These are phyloP conservation scores for Corydoras sp. DNA, from an alignment of 2,113 vertebrate genomes.

Conservation along the genomic window DNA sequence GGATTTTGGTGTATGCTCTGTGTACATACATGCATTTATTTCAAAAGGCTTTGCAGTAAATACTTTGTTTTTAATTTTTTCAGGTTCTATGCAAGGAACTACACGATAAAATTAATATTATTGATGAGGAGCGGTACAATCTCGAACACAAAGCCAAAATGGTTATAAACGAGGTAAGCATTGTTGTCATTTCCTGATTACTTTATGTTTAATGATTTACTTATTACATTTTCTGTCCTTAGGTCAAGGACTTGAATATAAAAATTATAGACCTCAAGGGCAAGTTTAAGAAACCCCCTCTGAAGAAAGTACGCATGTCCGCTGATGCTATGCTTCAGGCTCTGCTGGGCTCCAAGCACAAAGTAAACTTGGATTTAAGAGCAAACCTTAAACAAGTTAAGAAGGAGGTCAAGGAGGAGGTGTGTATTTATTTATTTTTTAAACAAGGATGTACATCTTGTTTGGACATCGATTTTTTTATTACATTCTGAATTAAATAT, in stretches of 20 bases:
- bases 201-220: not conserved
- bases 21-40: too few species aligned
- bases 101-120: constrained; percentile 74
- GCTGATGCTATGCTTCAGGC: constrained; percentile 96
- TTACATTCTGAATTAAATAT: too few species aligned
- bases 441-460: not conserved
- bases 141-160: constrained; percentile 82
- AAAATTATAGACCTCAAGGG: constrained; percentile 92
- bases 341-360: constrained; percentile 96
- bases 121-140: constrained; percentile 89
- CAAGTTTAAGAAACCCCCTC: constrained; percentile 92
- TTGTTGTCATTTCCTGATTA: not conserved
- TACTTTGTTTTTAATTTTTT: not conserved
- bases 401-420: constrained; percentile 97
- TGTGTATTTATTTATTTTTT: constrained; percentile 47
- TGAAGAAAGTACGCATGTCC: constrained; percentile 92
- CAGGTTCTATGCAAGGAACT: constrained; percentile 84
- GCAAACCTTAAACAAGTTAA: constrained; percentile 98
- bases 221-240: not conserved
- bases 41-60: too few species aligned
- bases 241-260: constrained; percentile 93
- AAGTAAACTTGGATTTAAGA: constrained; percentile 94
- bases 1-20: too few species aligned
- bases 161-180: constrained; percentile 83
- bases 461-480: not conserved